These are phyloP conservation scores for Tupaia chinensis DNA, from an alignment of 2,113 vertebrate species.

Conservation along the genomic window DNA sequence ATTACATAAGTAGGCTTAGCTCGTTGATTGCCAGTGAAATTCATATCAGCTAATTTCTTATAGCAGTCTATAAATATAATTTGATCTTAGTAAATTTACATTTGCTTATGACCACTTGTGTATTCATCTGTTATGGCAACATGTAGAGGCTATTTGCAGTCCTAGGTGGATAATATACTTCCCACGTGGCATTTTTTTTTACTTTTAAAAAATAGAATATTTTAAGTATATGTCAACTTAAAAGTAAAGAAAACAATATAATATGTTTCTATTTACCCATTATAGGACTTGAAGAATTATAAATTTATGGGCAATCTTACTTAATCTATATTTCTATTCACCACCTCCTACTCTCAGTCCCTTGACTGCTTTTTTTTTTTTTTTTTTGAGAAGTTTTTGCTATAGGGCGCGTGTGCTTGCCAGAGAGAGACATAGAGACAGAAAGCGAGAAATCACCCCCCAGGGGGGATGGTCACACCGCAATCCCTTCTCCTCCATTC, in stretches of 20 bases:
- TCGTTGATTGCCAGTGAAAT: slow-evolving; percentile 30
- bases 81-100: slow-evolving; percentile 33
- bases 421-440: no score
- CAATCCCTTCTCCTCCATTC: no score
- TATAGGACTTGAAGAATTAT: slow-evolving; percentile 16
- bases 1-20: slow-evolving; percentile 41
- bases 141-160: slow-evolving; percentile 19
- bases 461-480: no score
- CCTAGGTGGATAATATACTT: slow-evolving; percentile 32
- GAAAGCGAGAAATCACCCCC: no score
- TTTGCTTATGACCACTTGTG: slow-evolving; percentile 9
- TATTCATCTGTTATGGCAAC: slow-evolving; percentile 40
- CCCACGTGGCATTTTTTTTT: background rate
- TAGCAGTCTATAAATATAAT: slow-evolving; percentile 29
- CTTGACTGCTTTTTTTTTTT: no score
- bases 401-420: no score
- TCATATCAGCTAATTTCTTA: slow-evolving; percentile 42
- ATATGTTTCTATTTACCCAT: background rate
- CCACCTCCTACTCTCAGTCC: background rate
- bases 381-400: no score
- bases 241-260: slow-evolving; percentile 8
- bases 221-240: slow-evolving; percentile 7
- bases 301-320: background rate
- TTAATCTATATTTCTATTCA: slow-evolving; percentile 29
- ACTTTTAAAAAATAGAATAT: slow-evolving; percentile 2